These are phyloP conservation scores for Ammodramus savannarum DNA, from an alignment of 2,113 vertebrate species.

Conservation along the genomic window DNA sequence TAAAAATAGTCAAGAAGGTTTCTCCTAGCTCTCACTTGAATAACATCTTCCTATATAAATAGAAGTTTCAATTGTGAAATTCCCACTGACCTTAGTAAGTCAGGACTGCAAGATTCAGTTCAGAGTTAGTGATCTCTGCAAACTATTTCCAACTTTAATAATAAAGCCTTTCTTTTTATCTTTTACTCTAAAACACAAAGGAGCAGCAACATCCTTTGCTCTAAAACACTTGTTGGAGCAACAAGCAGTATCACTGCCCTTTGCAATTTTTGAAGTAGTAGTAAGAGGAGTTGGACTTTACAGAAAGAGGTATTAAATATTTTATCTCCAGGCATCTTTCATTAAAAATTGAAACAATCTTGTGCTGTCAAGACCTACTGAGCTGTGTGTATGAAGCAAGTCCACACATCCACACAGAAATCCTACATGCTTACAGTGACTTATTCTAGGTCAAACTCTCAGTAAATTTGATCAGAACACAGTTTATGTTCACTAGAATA, in stretches of 20 bases:
- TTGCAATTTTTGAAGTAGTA: not conserved
- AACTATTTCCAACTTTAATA: not conserved
- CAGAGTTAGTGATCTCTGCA: not conserved
- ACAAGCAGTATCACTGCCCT: not conserved
- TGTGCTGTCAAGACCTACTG: not conserved
- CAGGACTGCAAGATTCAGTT: not conserved
- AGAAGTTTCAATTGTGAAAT: not conserved
- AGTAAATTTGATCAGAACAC: not conserved
- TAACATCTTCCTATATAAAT: not conserved
- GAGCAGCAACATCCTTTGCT: too few relatives aligned
- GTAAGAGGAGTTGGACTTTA: not conserved
- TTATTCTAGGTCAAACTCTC: not conserved
- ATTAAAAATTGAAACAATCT: constrained; percentile 13
- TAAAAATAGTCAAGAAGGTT: not conserved
- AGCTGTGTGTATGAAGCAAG: not conserved
- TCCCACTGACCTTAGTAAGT: not conserved
- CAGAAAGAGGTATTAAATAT: not conserved
- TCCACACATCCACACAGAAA: not conserved
- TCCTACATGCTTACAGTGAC: not conserved
- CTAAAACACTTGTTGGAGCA: not conserved
- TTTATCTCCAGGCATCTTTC: not conserved
- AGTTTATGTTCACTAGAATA: not conserved
- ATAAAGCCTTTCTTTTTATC: not conserved
- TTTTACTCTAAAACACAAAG: not conserved
- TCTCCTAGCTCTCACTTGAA: not conserved